Base-by-base conservation (phyloP, 2,113 vertebrate species). In the Syrrhaptes paradoxus region DNA sequence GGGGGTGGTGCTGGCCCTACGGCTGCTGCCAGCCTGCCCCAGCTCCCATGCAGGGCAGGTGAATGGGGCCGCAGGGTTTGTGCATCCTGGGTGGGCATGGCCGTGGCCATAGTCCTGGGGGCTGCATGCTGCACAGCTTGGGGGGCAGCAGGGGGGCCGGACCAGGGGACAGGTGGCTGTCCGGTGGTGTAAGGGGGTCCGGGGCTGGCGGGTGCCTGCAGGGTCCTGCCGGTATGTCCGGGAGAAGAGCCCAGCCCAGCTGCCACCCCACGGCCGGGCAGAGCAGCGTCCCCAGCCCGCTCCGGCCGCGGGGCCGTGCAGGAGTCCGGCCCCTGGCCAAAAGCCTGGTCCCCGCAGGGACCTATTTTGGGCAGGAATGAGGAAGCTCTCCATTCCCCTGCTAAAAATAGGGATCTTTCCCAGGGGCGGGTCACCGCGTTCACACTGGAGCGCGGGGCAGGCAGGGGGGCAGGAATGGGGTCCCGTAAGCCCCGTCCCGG, bases 351-450 rank as follows among this genome's bases (percentile, higher is more conserved):
- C 86, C 92, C 38, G 14, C 68, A 24, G 86, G 65, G 80, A 63
- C 83, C 83, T 81, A 81, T 96, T 95, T 92, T 38, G 91, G 94
- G 91, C 90, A 92, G 83, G 93, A 96, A 96, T 77, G 93, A 94
- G 92, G 92, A 94, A 95, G 36, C 87, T 88, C 89, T 92, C 85
- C 61, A 68, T 95, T 91, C 17, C 57, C 34, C 18, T 3, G 89
- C 94, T 96, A 97, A 89, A 97, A 97, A 97, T 97, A 97, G 85
- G 18, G 94, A 45, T 71, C 82, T 85, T 87, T 78, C 71, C 41
- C 65, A 21, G 65, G 22, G n/a, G 26, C 34, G 51, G 87, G 88
- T 79, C 77, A 70, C 15, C 1, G 62, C 81, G 41, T 7, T 82
- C 95, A 13, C 95, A 13, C 15, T 26, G 82, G 34, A 36, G 25